Evolutionary conservation across 2,888 invertebrate genomes (phyloP).

Genomic region (Spatulosminthurus flaviceps): DNA sequence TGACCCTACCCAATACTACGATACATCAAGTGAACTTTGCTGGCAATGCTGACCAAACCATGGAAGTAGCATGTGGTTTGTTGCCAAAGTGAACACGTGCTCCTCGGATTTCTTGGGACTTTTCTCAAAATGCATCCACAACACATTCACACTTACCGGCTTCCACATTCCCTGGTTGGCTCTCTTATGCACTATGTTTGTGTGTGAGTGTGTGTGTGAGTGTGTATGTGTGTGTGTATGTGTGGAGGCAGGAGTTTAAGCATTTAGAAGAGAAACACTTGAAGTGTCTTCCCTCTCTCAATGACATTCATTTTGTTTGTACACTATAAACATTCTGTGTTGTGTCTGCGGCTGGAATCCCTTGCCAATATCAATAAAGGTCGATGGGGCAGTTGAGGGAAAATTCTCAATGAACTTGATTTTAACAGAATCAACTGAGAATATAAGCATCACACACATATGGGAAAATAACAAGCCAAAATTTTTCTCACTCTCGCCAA

Average conservation of each 20-base stretch:
- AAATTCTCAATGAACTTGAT: conserved; percentile 53
- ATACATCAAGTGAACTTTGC: conserved; percentile 48
- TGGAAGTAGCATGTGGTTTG: conserved; percentile 50
- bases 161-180: conserved; percentile 12
- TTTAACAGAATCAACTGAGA: conserved; percentile 41
- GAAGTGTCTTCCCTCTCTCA: conserved; percentile 7
- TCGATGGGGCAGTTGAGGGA: conserved; percentile 55
- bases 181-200: no score
- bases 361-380: conserved; percentile 56
- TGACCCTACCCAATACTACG: conserved; percentile 51
- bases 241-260: not conserved
- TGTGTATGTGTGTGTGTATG: no score
- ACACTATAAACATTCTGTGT: conserved; percentile 34
- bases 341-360: conserved; percentile 34
- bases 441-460: conserved; percentile 47
- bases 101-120: conserved; percentile 33
- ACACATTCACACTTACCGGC: conserved; percentile 31
- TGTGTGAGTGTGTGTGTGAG: no score
- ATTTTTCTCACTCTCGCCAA: conserved; percentile 54
- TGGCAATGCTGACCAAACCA: conserved; percentile 53
- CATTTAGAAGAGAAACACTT: conserved; percentile 24
- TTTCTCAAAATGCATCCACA: conserved; percentile 28
- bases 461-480: conserved; percentile 53
- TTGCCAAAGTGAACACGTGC: conserved; percentile 53
- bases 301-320: conserved; percentile 37